Evolutionary conservation across 1,140 invertebrate genomes (phyloP).

Genomic region (Melipona quadrifasciata): DNA sequence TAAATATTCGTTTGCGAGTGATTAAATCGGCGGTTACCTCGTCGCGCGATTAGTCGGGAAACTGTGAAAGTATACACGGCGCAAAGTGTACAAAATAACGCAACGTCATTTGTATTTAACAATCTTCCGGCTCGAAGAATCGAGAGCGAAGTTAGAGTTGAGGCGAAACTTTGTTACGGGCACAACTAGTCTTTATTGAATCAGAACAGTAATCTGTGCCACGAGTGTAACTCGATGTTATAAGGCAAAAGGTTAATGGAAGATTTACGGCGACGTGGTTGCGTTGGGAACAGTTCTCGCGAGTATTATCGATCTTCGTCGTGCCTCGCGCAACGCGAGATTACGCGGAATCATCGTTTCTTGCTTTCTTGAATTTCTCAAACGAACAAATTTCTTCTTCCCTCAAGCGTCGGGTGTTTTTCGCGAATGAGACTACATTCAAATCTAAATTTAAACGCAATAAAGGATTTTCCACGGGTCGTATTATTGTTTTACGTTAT

Average conservation of each 20-base stretch:
- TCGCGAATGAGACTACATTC: too few relatives aligned
- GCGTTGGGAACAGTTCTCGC: neutral
- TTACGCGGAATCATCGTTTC: neutral
- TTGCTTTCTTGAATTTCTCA: neutral
- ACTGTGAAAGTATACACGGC: too few relatives aligned
- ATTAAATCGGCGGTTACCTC: too few relatives aligned
- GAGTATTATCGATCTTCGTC: neutral
- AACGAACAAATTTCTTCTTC: neutral
- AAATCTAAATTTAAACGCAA: too few relatives aligned
- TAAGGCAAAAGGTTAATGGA: neutral
- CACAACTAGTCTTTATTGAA: neutral
- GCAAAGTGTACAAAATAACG: neutral
- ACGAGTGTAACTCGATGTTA: conserved; percentile 4
- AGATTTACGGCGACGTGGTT: neutral
- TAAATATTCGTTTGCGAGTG: too few relatives aligned
- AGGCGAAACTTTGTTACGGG: neutral
- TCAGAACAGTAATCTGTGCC: neutral
- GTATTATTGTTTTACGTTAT: too few relatives aligned
- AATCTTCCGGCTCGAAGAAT: neutral
- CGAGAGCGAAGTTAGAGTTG: neutral
- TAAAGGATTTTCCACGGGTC: too few relatives aligned
- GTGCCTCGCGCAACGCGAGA: neutral
- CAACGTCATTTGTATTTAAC: neutral
- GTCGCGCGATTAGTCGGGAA: too few relatives aligned
- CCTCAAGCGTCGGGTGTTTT: too few relatives aligned